Evolutionary conservation across 2,113 vertebrate genomes (phyloP).

Genomic region (Himantopus leucocephalus): DNA sequence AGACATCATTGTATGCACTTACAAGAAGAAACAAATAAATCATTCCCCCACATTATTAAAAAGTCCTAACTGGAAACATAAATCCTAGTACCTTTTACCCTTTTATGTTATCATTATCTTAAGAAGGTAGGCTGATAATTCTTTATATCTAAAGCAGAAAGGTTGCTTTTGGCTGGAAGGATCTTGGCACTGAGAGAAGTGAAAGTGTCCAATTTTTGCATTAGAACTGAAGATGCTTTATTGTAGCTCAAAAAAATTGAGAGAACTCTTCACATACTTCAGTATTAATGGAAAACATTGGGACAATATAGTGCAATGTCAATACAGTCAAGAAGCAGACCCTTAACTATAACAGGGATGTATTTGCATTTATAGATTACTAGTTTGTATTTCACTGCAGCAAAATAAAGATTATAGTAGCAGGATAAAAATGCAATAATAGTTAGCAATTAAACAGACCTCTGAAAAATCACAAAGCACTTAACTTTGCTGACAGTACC

Average conservation of each 20-base stretch:
- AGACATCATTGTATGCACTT: not conserved
- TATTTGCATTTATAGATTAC: not conserved
- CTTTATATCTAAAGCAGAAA: not conserved
- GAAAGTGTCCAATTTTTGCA: conserved; percentile 26
- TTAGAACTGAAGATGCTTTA: not conserved
- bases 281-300: not conserved
- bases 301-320: not conserved
- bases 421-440: not conserved
- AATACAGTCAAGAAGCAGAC: not conserved
- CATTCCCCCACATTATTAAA: conserved; percentile 34
- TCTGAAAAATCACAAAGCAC: not conserved
- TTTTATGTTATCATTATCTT: conserved; percentile 38
- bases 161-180: not conserved
- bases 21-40: conserved; percentile 44
- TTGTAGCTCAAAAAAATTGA: not conserved
- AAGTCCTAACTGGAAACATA: conserved; percentile 50
- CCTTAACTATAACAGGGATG: not conserved
- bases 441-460: not conserved
- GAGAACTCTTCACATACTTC: not conserved
- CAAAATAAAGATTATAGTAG: not conserved
- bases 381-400: not conserved
- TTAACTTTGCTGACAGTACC: not conserved
- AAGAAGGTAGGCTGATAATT: conserved; percentile 18
- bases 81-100: conserved; percentile 1
- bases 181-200: conserved; percentile 5